phyloP scores from a whole-genome alignment of 1,140 invertebrate species.

The Heliconius congener region DNA sequence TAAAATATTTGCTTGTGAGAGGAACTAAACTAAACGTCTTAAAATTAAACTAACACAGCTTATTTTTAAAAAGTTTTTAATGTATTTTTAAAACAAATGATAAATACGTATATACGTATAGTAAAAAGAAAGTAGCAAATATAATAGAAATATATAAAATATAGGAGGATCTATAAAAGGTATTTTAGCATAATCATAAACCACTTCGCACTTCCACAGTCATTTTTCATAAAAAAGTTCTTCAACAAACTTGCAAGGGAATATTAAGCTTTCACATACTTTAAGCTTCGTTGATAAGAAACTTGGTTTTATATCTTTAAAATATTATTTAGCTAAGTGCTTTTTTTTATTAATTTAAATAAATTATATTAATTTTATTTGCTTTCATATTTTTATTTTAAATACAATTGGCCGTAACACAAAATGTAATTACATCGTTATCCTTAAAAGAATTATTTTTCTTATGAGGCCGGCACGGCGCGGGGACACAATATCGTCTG shows the following conservation, averaged over 20 bases:
- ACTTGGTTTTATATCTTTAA: not conserved
- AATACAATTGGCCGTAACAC: no score
- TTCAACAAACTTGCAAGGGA: constrained; percentile 17
- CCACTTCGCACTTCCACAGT: constrained; percentile 9
- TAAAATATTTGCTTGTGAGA: no score
- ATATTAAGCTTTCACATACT: constrained; percentile 29
- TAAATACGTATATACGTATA: not conserved
- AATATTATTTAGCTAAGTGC: not conserved
- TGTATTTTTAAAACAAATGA: not conserved
- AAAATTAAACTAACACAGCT: no score
- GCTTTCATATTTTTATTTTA: no score
- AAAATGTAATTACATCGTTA: no score
- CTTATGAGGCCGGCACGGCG: no score
- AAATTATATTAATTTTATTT: not conserved
- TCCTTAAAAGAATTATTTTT: no score
- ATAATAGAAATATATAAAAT: not conserved
- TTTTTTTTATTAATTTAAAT: not conserved
- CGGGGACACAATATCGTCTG: no score
- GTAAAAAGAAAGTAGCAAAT: not conserved
- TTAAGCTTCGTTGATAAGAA: constrained; percentile 13
- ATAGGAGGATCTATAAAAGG: constrained; percentile 60
- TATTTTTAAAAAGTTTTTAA: no score
- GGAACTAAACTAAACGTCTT: no score
- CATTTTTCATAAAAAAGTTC: constrained; percentile 29
- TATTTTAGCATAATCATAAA: constrained; percentile 46